Percentiles rank a stretch among this genome's conserved stretches.
These are phyloP conservation scores for Centrocercus urophasianus DNA, from an alignment of 2,113 vertebrate genomes.

Conservation along the genomic window DNA sequence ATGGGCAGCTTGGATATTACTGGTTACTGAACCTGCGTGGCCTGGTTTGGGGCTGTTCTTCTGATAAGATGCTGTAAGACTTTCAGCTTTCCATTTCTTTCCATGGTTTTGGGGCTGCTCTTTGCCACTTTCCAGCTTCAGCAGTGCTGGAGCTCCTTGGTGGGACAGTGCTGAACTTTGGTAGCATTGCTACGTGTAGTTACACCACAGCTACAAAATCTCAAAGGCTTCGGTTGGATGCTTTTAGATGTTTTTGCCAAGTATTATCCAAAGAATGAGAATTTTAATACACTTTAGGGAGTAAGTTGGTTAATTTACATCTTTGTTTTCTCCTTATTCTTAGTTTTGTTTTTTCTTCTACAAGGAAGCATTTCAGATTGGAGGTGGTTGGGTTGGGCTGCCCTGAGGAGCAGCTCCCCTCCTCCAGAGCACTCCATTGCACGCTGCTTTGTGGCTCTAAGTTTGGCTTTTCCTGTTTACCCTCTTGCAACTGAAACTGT, in stretches of 20 bases:
- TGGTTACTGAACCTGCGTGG: background rate
- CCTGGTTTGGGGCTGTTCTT: too few species aligned
- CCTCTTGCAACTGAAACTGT: slow-evolving; percentile 58
- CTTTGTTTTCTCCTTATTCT: background rate
- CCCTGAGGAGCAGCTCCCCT: background rate
- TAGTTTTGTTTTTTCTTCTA: background rate
- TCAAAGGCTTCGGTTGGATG: background rate
- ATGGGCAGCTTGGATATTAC: background rate
- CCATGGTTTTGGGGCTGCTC: background rate
- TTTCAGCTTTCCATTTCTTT: background rate
- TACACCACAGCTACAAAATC: background rate
- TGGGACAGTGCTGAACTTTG: slow-evolving; percentile 19
- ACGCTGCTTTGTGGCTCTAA: slow-evolving; percentile 34
- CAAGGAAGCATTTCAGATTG: background rate
- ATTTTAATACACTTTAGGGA: background rate
- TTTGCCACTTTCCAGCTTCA: background rate
- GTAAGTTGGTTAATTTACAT: background rate
- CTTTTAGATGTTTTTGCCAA: slow-evolving; percentile 12
- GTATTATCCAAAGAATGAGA: background rate
- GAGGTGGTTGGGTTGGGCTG: background rate
- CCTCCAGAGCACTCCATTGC: slow-evolving; percentile 2
- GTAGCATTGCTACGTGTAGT: background rate
- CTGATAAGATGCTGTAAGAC: fast-evolving
- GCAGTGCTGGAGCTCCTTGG: background rate
- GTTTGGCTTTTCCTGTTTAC: slow-evolving; percentile 71